A percentile compares a stretch with the other conserved stretches of the same genome.
Evolutionary conservation across 2,888 invertebrate species (phyloP).

Genomic region (Coleophora flavipennella): DNA sequence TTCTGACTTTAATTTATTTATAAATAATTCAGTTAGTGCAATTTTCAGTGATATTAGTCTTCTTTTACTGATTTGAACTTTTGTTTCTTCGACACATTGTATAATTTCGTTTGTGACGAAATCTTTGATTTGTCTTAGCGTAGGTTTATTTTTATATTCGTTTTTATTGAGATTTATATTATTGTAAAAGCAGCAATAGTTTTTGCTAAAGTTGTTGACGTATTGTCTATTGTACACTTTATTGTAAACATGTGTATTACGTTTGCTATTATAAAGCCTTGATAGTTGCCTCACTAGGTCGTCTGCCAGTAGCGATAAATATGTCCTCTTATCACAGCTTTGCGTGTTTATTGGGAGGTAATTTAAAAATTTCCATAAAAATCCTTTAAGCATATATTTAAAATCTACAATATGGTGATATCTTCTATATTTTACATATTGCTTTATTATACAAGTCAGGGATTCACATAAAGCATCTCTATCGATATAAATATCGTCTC

Average conservation of each 20-base stretch:
- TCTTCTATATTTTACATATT: conserved; percentile 9
- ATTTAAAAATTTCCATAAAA: conserved; percentile 10
- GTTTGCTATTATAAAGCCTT: neutral
- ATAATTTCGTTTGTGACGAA: conserved; percentile 2
- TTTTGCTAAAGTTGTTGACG: neutral
- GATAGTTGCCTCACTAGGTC: conserved; percentile 10
- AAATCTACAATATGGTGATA: conserved; percentile 6
- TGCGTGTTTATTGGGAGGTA: conserved; percentile 12
- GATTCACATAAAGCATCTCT: conserved; percentile 11
- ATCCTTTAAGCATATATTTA: conserved; percentile 6
- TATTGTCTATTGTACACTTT: neutral
- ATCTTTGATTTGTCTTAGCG: neutral
- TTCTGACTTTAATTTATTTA: neutral
- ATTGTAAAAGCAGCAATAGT: neutral
- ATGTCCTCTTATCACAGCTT: conserved; percentile 4
- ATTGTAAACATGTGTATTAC: neutral
- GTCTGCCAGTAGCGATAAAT: conserved; percentile 6
- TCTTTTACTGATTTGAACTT: neutral
- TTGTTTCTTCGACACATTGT: neutral
- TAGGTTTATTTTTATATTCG: neutral
- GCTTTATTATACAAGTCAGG: conserved; percentile 11
- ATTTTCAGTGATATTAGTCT: neutral
- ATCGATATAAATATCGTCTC: conserved; percentile 8
- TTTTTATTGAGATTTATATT: no score
- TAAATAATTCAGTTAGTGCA: conserved; percentile 2